Evolutionary conservation across 1,140 invertebrate species (phyloP).

Genomic region (Zelostemma sp.): DNA sequence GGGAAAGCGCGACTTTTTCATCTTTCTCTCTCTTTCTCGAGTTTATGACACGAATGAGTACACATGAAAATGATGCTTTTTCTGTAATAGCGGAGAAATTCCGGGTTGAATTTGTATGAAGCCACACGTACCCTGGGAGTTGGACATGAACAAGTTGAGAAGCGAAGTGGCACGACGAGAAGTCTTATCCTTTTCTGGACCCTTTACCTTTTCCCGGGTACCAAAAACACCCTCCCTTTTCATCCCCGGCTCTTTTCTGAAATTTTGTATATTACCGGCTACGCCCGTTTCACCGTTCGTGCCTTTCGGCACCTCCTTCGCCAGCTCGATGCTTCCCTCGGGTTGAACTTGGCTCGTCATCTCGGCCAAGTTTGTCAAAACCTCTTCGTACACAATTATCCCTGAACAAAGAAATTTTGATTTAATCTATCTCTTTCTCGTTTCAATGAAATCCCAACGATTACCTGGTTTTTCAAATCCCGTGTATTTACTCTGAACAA

Average conservation of each 20-base stretch:
- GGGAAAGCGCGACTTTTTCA: slow-evolving; percentile 34
- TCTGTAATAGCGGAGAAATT: too few species aligned
- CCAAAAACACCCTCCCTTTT: slow-evolving; percentile 62
- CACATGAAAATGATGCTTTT: too few species aligned
- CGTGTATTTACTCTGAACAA: slow-evolving; percentile 91
- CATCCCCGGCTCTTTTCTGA: slow-evolving; percentile 63
- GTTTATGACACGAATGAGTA: too few species aligned
- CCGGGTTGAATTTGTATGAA: too few species aligned
- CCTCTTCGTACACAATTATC: slow-evolving; percentile 71
- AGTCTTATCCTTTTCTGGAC: slow-evolving; percentile 76
- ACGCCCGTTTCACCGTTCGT: slow-evolving; percentile 68
- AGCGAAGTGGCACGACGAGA: slow-evolving; percentile 93
- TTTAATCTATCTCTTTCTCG: slow-evolving; percentile 12
- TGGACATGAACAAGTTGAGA: slow-evolving; percentile 94
- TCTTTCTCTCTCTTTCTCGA: too few species aligned
- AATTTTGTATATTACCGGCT: slow-evolving; percentile 67
- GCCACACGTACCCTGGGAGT: slow-evolving; percentile 84
- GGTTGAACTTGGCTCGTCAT: slow-evolving; percentile 57
- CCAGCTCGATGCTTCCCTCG: slow-evolving; percentile 44
- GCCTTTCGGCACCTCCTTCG: slow-evolving; percentile 63
- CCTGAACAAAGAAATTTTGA: slow-evolving; percentile 39
- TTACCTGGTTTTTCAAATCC: slow-evolving; percentile 91
- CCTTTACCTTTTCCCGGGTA: slow-evolving; percentile 54
- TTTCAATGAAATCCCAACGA: too few species aligned
- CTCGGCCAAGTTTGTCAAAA: slow-evolving; percentile 69